Evolutionary conservation across 2,888 invertebrate genomes (phyloP).

Genomic region (Acheta domesticus): DNA sequence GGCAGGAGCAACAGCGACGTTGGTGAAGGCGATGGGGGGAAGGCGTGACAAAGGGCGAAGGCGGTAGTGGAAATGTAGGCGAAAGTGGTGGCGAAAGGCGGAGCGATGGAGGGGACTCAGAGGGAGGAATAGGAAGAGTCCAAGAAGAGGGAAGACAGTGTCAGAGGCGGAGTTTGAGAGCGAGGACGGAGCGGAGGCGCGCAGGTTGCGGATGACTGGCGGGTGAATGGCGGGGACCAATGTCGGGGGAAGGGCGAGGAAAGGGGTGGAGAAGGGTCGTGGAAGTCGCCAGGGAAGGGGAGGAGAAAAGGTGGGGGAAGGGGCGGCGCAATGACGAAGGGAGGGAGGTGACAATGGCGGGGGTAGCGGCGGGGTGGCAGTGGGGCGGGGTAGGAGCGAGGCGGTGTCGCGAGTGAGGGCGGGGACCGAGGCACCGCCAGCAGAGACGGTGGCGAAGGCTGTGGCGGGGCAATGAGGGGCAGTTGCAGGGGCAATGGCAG

Average conservation of each 20-base stretch:
- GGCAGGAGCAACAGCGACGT: neutral
- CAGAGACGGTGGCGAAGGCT: neutral
- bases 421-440: neutral
- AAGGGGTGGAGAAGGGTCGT: neutral
- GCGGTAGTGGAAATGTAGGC: too few relatives aligned
- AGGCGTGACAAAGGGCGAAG: neutral
- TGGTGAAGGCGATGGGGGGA: neutral
- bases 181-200: too few relatives aligned
- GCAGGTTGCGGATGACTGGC: too few relatives aligned
- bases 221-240: too few relatives aligned
- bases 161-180: too few relatives aligned
- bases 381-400: too few relatives aligned
- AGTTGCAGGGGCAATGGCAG: too few relatives aligned
- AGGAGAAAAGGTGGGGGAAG: neutral
- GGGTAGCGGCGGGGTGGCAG: too few relatives aligned
- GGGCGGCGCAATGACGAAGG: neutral
- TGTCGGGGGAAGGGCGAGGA: too few relatives aligned
- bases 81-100: neutral
- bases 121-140: neutral
- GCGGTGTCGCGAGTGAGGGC: neutral
- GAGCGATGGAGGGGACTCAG: neutral
- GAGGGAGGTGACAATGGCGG: neutral
- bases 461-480: too few relatives aligned
- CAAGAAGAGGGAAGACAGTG: neutral
- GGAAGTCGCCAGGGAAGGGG: neutral